These are phyloP conservation scores for Stegodyphus mimosarum DNA, from an alignment of 1,140 invertebrate genomes.

Conservation along the genomic window DNA sequence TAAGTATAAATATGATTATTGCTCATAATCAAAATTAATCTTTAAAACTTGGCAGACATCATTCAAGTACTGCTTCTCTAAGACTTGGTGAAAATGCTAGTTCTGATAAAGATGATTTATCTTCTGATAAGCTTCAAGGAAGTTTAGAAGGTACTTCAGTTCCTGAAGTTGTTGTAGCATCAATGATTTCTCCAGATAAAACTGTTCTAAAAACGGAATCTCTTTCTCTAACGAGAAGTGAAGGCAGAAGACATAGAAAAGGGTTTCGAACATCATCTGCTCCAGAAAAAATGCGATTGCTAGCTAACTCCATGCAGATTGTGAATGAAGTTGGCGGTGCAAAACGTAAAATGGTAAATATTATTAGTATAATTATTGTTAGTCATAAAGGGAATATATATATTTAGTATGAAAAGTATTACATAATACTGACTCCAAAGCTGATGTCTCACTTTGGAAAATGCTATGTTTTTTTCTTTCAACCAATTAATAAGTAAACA, in stretches of 20 bases:
- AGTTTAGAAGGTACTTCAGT: constrained; percentile 19
- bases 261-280: constrained; percentile 47
- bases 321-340: constrained; percentile 51
- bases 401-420: too few relatives aligned
- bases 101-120: constrained; percentile 18
- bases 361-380: neutral
- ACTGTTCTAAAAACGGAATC: constrained; percentile 40
- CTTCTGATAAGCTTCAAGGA: constrained; percentile 17
- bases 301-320: constrained; percentile 52
- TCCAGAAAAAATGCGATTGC: constrained; percentile 57
- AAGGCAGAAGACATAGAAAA: constrained; percentile 51
- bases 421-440: too few relatives aligned
- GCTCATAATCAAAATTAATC: too few relatives aligned
- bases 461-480: too few relatives aligned
- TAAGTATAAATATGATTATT: too few relatives aligned
- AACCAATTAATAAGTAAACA: too few relatives aligned
- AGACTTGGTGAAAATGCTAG: constrained; percentile 4
- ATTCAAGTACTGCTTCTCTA: constrained; percentile 45
- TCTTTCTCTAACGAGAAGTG: constrained; percentile 41
- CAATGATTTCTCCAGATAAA: constrained; percentile 47
- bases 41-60: constrained; percentile 6
- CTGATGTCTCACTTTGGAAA: too few relatives aligned
- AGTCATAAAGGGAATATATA: too few relatives aligned
- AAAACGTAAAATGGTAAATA: constrained; percentile 44
- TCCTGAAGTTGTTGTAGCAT: constrained; percentile 47